These are phyloP conservation scores for Proisotoma minuta DNA, from an alignment of 2,888 invertebrate species.

Conservation along the genomic window DNA sequence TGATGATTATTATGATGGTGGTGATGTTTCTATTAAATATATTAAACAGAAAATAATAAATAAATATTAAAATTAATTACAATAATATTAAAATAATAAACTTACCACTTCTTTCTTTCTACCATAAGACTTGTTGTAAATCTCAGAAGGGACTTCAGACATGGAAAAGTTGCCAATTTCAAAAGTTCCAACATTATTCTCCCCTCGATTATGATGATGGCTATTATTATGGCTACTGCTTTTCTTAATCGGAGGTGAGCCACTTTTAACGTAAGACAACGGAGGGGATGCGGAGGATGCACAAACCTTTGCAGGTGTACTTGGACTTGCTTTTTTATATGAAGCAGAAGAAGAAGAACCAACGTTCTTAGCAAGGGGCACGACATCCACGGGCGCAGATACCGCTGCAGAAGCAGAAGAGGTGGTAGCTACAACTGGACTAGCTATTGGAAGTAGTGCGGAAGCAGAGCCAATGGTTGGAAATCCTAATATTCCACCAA, in stretches of 20 bases:
- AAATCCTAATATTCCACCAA: conserved; percentile 12
- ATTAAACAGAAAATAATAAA: too few relatives aligned
- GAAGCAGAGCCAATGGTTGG: conserved; percentile 30
- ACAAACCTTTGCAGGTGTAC: conserved; percentile 18
- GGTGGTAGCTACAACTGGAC: neutral
- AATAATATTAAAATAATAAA: too few relatives aligned
- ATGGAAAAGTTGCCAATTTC: conserved; percentile 15
- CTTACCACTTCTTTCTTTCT: conserved; percentile 31
- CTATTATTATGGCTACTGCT: conserved; percentile 25
- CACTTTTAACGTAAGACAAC: conserved; percentile 19
- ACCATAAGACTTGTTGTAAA: conserved; percentile 11
- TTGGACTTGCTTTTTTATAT: too few relatives aligned
- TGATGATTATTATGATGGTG: too few relatives aligned
- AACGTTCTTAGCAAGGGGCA: too few relatives aligned
- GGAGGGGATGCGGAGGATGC: conserved; percentile 36
- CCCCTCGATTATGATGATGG: neutral
- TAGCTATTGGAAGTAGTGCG: conserved; percentile 3
- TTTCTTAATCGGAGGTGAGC: conserved; percentile 44
- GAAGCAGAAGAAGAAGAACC: too few relatives aligned
- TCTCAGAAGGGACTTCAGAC: conserved; percentile 14
- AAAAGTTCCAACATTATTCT: conserved; percentile 4
- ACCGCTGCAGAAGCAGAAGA: neutral
- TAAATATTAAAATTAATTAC: too few relatives aligned
- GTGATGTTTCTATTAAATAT: too few relatives aligned
- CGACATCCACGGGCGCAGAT: neutral